Base-by-base conservation (phyloP, 2,113 vertebrate species). In the Tupaia tana region DNA sequence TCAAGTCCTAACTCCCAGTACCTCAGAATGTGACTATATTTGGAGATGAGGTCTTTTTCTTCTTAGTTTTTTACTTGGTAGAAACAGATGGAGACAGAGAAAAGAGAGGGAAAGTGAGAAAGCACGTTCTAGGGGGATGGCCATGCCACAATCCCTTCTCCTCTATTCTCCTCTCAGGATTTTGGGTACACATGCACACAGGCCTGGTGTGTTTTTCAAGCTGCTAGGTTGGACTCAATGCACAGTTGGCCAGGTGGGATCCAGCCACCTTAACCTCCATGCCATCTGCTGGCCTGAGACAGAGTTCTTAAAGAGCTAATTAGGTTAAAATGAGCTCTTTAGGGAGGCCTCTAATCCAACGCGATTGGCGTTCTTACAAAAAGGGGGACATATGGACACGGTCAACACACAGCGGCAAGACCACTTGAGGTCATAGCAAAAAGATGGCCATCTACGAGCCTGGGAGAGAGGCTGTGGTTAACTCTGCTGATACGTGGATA, bases 241-340 rank as follows among this genome's bases (percentile, higher is more conserved):
- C 43, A 43, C 43, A 43, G 43, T 43, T 43, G 43, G 43, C 43
- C 43, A 43, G 43, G 43, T 43, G 43, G 43, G 43, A 43, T 43
- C 43, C 43, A 43, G 43, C 43, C 43, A 43, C 43, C 43, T 43
- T 43, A 43, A 43, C 43, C 43, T 43, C 43, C 43, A 43, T 43
- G 43, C 43, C 43, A 43, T 43, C 43, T 43, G 43, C 43, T 43
- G 43, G 43, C 43, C 43, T 43, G 43, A 43, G 43, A 43, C 43
- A 43, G 43, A 43, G 43, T 43, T 43, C 43, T 43, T 52, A 63
- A 79, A 80, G 81, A 73, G 66, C 31, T 59, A 64, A 70, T 86
- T 80, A 87, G 52, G 25, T 83, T 58, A 92, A 90, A 85, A 61
- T 61, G 71, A 90, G 82, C 56, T n/a, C 31, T 20, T 82, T 61